A percentile compares a stretch with the other conserved stretches of the same genome.
These are phyloP conservation scores for Bombus affinis DNA, from an alignment of 1,140 invertebrate species.

Conservation along the genomic window DNA sequence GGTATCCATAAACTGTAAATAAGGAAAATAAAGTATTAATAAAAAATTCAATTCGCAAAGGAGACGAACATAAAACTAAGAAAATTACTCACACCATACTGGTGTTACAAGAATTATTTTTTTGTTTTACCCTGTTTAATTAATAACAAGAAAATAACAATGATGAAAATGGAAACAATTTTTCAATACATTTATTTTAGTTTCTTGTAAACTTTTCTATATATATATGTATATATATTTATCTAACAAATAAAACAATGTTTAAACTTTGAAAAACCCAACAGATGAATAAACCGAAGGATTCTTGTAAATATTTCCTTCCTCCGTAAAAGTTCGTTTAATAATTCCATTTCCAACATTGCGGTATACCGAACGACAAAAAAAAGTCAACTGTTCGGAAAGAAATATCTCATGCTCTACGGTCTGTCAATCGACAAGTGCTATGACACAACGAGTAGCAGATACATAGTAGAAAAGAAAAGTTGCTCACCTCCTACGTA, in stretches of 20 bases:
- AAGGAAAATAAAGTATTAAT: neutral
- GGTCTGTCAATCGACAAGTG: slow-evolving; percentile 9
- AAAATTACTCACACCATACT: neutral
- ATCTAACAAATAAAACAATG: neutral
- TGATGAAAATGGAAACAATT: slow-evolving; percentile 1
- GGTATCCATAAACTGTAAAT: neutral
- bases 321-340: neutral
- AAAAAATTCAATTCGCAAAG: neutral
- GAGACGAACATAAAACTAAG: no score
- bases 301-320: neutral
- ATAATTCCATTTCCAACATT: slow-evolving; percentile 17
- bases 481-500: slow-evolving; percentile 82
- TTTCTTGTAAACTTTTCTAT: neutral
- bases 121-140: neutral
- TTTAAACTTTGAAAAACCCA: neutral
- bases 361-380: no score
- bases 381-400: neutral
- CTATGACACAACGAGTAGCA: slow-evolving; percentile 26
- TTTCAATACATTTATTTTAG: neutral
- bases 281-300: neutral
- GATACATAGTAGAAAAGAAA: slow-evolving; percentile 29
- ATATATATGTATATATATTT: neutral
- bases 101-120: neutral
- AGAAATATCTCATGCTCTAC: slow-evolving; percentile 31
- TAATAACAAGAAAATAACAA: neutral